Percentiles rank a stretch among this genome's conserved stretches.
Conservation (phyloP, 2,888 invertebrate genomes). For the Allophyes oxyacanthae region DNA sequence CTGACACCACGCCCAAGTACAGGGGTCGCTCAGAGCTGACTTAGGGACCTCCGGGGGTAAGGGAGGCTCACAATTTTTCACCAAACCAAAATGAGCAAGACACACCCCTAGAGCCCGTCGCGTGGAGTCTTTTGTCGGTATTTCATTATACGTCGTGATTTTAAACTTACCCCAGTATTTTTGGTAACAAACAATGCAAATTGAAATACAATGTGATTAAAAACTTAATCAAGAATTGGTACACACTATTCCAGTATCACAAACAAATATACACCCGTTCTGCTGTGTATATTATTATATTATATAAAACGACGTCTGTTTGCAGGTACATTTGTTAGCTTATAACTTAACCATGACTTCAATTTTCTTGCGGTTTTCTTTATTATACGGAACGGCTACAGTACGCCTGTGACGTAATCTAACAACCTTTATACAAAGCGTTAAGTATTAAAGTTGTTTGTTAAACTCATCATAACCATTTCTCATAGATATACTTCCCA, state of each 20-base stretch:
- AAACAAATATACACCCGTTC: constrained; percentile 14
- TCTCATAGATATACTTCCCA: constrained; percentile 9
- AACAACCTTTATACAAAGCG: constrained; percentile 32
- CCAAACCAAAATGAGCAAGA: constrained; percentile 82
- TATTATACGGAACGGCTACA: constrained; percentile 37
- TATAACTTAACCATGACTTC: constrained; percentile 46
- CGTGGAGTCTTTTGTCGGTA: constrained; percentile 69
- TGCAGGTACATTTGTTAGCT: constrained; percentile 44
- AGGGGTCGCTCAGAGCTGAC: constrained; percentile 67
- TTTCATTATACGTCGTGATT: constrained; percentile 72
- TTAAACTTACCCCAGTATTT: constrained; percentile 55
- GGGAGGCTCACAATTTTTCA: constrained; percentile 82
- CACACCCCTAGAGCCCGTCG: constrained; percentile 79
- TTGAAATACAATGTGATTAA: neutral
- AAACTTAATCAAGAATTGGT: constrained; percentile 10
- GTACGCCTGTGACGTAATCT: constrained; percentile 27
- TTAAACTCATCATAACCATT: constrained; percentile 32
- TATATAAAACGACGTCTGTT: constrained; percentile 39
- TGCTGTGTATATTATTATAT: constrained; percentile 31
- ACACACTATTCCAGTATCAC: neutral
- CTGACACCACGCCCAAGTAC: constrained; percentile 82
- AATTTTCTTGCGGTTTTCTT: constrained; percentile 51
- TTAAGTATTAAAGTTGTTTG: constrained; percentile 32
- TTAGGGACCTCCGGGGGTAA: constrained; percentile 69
- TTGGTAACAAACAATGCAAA: neutral